Conservation (phyloP, 2,113 vertebrate genomes). For the Hippocampus mohnikei region DNA sequence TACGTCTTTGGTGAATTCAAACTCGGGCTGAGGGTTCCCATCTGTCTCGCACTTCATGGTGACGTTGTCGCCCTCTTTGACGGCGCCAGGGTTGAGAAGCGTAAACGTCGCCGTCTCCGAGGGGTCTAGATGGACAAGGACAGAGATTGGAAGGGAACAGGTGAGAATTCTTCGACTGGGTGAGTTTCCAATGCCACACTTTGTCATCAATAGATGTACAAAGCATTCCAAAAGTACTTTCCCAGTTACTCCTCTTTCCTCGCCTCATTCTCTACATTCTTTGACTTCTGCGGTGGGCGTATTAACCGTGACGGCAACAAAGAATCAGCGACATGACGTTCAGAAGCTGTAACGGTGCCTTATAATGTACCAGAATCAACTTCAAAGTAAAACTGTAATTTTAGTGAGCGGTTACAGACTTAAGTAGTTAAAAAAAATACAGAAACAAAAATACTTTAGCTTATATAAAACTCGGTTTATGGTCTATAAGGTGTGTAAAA, state of each 20-base stretch:
- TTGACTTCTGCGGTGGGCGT: background rate
- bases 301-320: background rate
- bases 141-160: slow-evolving; percentile 24
- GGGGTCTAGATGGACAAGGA: slow-evolving; percentile 69
- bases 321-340: background rate
- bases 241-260: slow-evolving; percentile 5
- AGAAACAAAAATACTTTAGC: background rate
- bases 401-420: background rate
- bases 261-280: slow-evolving; percentile 1
- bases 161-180: slow-evolving; percentile 23
- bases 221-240: slow-evolving; percentile 31
- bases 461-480: background rate
- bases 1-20: slow-evolving; percentile 72
- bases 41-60: slow-evolving; percentile 77
- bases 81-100: slow-evolving; percentile 50
- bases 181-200: slow-evolving; percentile 11
- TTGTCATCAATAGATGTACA: slow-evolving; percentile 16
- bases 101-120: slow-evolving; percentile 75
- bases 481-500: too few species aligned
- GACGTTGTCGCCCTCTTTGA: slow-evolving; percentile 83
- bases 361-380: background rate
- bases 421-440: background rate
- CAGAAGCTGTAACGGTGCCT: background rate
- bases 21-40: slow-evolving; percentile 76
- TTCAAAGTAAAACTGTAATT: background rate